phyloP scores from a whole-genome alignment of 2,888 invertebrate genomes.

The Ashinkailepas kermadecensis region DNA sequence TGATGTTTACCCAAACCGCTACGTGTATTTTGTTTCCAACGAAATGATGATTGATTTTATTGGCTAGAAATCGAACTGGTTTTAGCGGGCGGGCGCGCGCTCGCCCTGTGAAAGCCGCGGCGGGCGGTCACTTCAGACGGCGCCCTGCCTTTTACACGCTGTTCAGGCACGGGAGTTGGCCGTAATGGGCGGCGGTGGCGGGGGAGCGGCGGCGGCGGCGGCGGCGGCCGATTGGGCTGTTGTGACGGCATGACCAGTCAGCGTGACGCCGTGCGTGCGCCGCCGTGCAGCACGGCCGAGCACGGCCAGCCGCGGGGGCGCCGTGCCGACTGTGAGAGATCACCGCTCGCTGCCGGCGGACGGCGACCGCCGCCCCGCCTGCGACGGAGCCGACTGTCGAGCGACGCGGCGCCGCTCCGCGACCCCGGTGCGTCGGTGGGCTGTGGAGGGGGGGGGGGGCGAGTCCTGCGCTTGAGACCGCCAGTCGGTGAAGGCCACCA shows the following conservation, averaged over 20 bases:
- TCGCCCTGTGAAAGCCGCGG: too few relatives aligned
- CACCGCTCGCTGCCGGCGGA: neutral
- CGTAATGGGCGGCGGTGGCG: neutral
- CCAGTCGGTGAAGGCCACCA: too few relatives aligned
- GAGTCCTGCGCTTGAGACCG: too few relatives aligned
- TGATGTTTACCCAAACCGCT: neutral
- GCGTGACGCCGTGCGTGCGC: too few relatives aligned
- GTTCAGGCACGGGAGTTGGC: neutral
- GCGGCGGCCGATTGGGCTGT: too few relatives aligned
- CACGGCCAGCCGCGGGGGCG: neutral
- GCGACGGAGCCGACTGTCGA: neutral
- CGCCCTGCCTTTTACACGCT: neutral
- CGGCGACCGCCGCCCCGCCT: neutral
- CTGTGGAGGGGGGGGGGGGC: neutral
- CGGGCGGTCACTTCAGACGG: neutral
- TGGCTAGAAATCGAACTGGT: slow-evolving; percentile 15
- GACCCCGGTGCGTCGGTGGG: neutral
- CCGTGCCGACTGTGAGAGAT: neutral
- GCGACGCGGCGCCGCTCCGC: neutral
- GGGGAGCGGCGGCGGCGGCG: neutral
- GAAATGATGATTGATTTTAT: slow-evolving; percentile 21
- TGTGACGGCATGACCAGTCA: too few relatives aligned
- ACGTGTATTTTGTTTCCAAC: slow-evolving; percentile 1
- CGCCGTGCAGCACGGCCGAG: neutral
- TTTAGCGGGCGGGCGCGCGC: neutral